These are phyloP conservation scores for Dallia pectoralis DNA, from an alignment of 2,797 vertebrate species.

Conservation along the genomic window DNA sequence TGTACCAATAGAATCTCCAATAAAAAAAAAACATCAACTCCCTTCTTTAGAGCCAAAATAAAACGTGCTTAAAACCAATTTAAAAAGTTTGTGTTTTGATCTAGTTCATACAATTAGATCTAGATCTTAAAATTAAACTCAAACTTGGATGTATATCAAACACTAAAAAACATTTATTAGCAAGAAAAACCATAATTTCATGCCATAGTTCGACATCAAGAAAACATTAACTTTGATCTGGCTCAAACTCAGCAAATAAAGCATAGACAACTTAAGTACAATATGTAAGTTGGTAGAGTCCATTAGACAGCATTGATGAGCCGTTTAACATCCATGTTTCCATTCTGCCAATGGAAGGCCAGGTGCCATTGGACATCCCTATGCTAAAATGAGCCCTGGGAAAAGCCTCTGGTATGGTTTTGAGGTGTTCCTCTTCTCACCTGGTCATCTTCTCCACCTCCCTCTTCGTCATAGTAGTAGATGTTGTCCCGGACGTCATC, in stretches of 20 bases:
- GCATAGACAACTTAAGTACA: not conserved
- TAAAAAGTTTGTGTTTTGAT: not conserved
- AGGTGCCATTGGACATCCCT: not conserved
- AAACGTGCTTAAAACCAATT: not conserved
- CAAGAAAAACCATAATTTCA: conserved; percentile 14
- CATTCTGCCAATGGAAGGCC: not conserved
- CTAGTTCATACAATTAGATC: no score
- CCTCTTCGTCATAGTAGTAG: conserved; percentile 92
- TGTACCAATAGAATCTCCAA: not conserved
- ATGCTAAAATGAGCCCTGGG: not conserved
- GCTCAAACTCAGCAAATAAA: conserved; percentile 16
- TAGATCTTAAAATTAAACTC: no score
- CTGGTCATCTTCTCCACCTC: conserved; percentile 95
- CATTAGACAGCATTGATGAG: not conserved
- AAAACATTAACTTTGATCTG: conserved; percentile 3
- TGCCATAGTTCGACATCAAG: conserved; percentile 21
- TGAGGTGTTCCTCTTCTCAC: conserved; percentile 62
- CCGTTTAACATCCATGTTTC: not conserved
- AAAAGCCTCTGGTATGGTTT: not conserved
- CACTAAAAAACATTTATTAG: conserved; percentile 37
- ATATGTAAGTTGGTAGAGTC: not conserved
- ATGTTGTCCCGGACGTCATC: conserved; percentile 88
- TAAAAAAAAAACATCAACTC: not conserved
- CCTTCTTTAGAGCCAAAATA: conserved; percentile 5
- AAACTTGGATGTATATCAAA: conserved; percentile 23